Conservation (phyloP, 1,140 invertebrate species). For the Philotrypesis tridentata region DNA sequence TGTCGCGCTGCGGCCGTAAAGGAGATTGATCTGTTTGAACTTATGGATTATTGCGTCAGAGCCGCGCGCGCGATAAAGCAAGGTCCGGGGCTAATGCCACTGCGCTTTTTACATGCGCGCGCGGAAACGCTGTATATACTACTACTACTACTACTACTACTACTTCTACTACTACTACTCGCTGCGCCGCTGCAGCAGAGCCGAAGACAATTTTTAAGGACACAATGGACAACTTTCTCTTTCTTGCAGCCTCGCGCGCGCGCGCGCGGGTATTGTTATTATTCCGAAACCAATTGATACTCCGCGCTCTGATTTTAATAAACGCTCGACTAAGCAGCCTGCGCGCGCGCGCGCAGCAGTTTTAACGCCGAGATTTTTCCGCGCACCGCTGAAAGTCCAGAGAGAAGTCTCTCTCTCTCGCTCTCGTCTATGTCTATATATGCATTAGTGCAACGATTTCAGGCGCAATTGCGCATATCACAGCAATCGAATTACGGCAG, state of each 20-base stretch:
- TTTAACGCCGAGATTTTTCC: background rate
- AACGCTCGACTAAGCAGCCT: slow-evolving; percentile 34
- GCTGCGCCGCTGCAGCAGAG: background rate
- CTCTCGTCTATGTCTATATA: background rate
- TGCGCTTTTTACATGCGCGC: too few relatives aligned
- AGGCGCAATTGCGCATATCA: background rate
- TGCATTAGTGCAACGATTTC: background rate
- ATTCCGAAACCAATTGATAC: slow-evolving; percentile 27
- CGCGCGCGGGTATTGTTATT: background rate
- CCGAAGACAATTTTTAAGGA: background rate
- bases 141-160: too few relatives aligned
- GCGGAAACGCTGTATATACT: too few relatives aligned
- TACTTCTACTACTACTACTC: background rate
- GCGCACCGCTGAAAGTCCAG: background rate
- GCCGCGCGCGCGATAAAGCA: too few relatives aligned
- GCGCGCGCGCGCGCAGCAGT: too few relatives aligned
- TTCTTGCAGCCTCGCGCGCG: background rate
- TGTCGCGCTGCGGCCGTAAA: too few relatives aligned
- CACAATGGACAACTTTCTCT: slow-evolving; percentile 36
- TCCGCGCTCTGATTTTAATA: slow-evolving; percentile 24
- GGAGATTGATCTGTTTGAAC: too few relatives aligned
- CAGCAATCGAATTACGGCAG: background rate
- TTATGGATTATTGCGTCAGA: too few relatives aligned
- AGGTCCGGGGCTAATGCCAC: too few relatives aligned
- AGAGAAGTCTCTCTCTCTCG: too few relatives aligned